Percentiles rank a stretch among this genome's conserved stretches.
These are phyloP conservation scores for Harpagus bidentatus DNA, from an alignment of 2,113 vertebrate species.

Conservation along the genomic window DNA sequence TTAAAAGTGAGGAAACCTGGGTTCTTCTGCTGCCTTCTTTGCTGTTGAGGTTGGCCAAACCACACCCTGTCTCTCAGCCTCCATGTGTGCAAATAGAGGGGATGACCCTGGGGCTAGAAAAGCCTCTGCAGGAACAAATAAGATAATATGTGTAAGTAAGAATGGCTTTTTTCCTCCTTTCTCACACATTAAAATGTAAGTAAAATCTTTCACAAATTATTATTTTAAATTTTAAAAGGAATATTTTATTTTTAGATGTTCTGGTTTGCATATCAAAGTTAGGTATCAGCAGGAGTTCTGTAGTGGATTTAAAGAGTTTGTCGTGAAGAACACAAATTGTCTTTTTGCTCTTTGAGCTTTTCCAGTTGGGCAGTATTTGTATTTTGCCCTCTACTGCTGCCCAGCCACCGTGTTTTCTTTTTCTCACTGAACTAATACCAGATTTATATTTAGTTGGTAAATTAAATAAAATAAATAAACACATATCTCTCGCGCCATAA, in stretches of 20 bases:
- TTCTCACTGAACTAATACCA: not conserved
- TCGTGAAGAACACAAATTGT: not conserved
- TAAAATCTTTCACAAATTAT: not conserved
- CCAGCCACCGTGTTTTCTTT: not conserved
- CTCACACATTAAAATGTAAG: not conserved
- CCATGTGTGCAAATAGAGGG: not conserved
- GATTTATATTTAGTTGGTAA: not conserved
- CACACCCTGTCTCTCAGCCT: not conserved
- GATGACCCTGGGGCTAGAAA: not conserved
- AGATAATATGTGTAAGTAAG: accelerated
- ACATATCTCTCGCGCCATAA: not conserved
- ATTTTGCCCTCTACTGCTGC: not conserved
- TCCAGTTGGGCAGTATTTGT: not conserved
- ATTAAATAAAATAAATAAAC: not conserved
- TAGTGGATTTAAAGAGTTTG: not conserved
- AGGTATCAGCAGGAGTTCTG: not conserved
- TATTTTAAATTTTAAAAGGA: not conserved
- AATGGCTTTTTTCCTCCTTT: accelerated
- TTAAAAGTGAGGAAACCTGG: not conserved
- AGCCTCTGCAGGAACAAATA: not conserved
- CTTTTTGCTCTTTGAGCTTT: not conserved
- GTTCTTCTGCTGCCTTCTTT: not conserved
- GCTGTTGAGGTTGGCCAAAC: not conserved
- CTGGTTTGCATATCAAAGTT: not conserved
- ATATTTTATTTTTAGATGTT: not conserved